Conservation (phyloP, 2,888 invertebrate species). For the Asteroscopus sphinx region DNA sequence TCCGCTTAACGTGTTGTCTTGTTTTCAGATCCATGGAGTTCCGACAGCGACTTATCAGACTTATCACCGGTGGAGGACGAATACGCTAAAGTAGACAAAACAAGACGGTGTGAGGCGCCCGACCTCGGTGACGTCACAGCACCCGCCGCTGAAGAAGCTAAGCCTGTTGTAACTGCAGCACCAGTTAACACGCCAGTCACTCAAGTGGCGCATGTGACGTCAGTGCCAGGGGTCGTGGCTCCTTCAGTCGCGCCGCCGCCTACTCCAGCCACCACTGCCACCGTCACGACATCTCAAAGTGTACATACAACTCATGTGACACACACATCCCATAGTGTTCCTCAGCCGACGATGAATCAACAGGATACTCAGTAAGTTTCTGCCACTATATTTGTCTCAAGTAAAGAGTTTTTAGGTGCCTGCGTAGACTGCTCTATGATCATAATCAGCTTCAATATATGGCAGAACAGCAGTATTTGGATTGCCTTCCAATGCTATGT, state of each 20-base stretch:
- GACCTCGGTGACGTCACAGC: constrained; percentile 85
- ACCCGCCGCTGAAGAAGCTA: constrained; percentile 38
- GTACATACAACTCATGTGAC: constrained; percentile 15
- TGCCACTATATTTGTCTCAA: too few species aligned
- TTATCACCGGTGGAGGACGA: constrained; percentile 94
- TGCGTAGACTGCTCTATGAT: too few species aligned
- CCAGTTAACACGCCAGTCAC: constrained; percentile 37
- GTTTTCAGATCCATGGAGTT: constrained; percentile 92
- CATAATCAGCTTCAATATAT: too few species aligned
- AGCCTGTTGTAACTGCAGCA: constrained; percentile 14
- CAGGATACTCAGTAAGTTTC: constrained; percentile 54
- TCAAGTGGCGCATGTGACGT: constrained; percentile 25
- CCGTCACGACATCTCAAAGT: constrained; percentile 21
- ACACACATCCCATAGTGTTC: constrained; percentile 23
- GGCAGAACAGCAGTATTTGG: too few species aligned
- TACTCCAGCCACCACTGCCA: constrained; percentile 48
- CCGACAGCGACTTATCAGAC: constrained; percentile 96
- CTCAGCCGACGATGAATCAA: constrained; percentile 31
- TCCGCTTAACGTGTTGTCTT: neutral
- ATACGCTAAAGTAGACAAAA: constrained; percentile 85
- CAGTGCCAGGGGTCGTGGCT: constrained; percentile 46
- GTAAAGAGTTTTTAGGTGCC: too few species aligned
- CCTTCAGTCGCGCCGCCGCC: constrained; percentile 43
- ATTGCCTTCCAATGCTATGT: too few species aligned
- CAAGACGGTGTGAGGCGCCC: constrained; percentile 80